Evolutionary conservation across 2,888 invertebrate genomes (phyloP).

Genomic region (Drosophila kokeensis): DNA sequence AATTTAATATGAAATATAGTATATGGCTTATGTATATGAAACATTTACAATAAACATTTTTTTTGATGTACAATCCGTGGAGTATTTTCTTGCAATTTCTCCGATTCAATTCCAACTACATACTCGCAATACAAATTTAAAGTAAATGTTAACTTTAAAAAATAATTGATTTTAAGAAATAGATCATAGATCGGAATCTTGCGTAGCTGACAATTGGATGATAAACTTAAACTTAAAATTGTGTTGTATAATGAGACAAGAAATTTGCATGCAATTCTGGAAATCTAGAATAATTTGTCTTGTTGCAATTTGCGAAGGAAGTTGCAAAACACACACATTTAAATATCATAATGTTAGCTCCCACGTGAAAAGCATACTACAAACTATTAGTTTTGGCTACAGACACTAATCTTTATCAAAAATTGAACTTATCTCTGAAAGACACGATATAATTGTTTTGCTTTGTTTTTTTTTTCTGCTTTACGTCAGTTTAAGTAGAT

Average conservation of each 20-base stretch:
- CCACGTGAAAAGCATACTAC: slow-evolving; percentile 47
- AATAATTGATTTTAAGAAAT: slow-evolving; percentile 28
- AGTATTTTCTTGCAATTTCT: slow-evolving; percentile 42
- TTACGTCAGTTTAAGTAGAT: slow-evolving; percentile 44
- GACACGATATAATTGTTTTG: slow-evolving; percentile 48
- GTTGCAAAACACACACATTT: slow-evolving; percentile 39
- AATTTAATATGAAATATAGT: slow-evolving; percentile 54
- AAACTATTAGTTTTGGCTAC: slow-evolving; percentile 57
- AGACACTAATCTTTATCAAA: slow-evolving; percentile 43
- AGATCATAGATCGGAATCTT: slow-evolving; percentile 50
- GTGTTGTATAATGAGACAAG: slow-evolving; percentile 38
- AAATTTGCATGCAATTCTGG: slow-evolving; percentile 55
- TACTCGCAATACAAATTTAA: slow-evolving; percentile 38
- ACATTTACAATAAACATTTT: slow-evolving; percentile 58
- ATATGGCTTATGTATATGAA: slow-evolving; percentile 58
- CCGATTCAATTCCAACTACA: slow-evolving; percentile 38
- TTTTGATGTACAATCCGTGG: slow-evolving; percentile 50
- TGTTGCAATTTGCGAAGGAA: slow-evolving; percentile 20
- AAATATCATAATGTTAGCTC: slow-evolving; percentile 42
- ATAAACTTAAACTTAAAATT: slow-evolving; percentile 54
- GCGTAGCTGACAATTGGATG: slow-evolving; percentile 33
- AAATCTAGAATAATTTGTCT: slow-evolving; percentile 33
- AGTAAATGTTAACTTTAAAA: slow-evolving; percentile 39
- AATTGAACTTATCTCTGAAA: slow-evolving; percentile 52
- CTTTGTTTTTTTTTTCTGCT: slow-evolving; percentile 5